Percentiles rank a stretch among this genome's conserved stretches.
These are phyloP conservation scores for Diorhabda sublineata DNA, from an alignment of 1,140 invertebrate genomes.

Conservation along the genomic window DNA sequence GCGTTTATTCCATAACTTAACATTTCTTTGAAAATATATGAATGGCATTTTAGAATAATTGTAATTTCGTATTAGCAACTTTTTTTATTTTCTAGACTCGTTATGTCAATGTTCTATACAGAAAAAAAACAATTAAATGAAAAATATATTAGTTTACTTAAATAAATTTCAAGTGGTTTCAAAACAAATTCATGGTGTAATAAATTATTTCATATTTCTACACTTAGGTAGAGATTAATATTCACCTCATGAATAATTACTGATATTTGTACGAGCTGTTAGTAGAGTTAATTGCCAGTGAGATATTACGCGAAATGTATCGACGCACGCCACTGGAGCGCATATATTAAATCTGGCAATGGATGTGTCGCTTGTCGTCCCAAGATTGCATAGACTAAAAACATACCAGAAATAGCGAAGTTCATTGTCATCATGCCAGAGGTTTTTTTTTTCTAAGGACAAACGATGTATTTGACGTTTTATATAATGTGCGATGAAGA, in stretches of 20 bases:
- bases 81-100: too few relatives aligned
- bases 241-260: neutral
- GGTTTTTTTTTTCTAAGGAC: too few relatives aligned
- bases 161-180: too few relatives aligned
- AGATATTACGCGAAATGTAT: neutral
- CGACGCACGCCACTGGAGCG: neutral
- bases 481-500: too few relatives aligned
- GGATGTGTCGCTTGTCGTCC: neutral
- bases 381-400: neutral
- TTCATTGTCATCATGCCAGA: constrained; percentile 2
- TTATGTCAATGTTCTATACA: too few relatives aligned
- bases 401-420: neutral
- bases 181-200: neutral
- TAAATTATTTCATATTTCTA: constrained; percentile 3
- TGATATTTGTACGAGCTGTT: neutral
- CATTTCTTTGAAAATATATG: too few relatives aligned
- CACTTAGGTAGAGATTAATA: neutral
- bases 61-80: too few relatives aligned
- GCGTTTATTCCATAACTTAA: too few relatives aligned
- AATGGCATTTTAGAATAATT: too few relatives aligned
- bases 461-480: too few relatives aligned
- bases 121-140: too few relatives aligned
- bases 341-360: neutral
- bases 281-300: neutral
- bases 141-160: too few relatives aligned